A percentile compares a stretch with the other conserved stretches of the same genome.
These are phyloP conservation scores for Gyps fulvus DNA, from an alignment of 2,113 vertebrate species.

Conservation along the genomic window DNA sequence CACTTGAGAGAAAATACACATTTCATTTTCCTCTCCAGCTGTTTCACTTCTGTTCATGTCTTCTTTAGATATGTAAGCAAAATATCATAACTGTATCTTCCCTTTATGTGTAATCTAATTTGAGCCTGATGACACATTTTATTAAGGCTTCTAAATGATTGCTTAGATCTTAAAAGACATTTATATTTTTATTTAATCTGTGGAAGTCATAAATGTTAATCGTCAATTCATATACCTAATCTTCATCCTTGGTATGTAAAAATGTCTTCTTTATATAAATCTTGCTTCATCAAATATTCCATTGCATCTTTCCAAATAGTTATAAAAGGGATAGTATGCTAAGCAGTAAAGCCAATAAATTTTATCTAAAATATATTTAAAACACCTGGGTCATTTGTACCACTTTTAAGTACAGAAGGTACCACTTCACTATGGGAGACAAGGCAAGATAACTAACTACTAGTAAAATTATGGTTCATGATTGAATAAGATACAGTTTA, in stretches of 20 bases:
- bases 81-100: slow-evolving; percentile 27
- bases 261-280: not conserved
- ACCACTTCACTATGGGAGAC: not conserved
- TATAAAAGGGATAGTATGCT: not conserved
- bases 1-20: slow-evolving; percentile 40
- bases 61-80: not conserved
- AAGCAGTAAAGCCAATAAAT: not conserved
- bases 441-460: not conserved
- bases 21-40: slow-evolving; percentile 57
- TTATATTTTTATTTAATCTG: slow-evolving; percentile 55
- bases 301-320: not conserved
- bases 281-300: not conserved
- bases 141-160: slow-evolving; percentile 45
- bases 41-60: slow-evolving; percentile 22
- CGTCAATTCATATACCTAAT: not conserved
- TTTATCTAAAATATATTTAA: not conserved
- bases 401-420: not conserved
- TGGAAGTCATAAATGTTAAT: slow-evolving; percentile 39
- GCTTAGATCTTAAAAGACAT: slow-evolving; percentile 40
- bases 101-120: slow-evolving; percentile 26
- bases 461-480: not conserved
- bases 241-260: not conserved
- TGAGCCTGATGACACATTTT: slow-evolving; percentile 40
- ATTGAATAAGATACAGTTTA: not conserved
- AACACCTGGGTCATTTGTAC: not conserved